Evolutionary conservation across 2,797 vertebrate species (phyloP).

Genomic region (Sebastes trivittatus): DNA sequence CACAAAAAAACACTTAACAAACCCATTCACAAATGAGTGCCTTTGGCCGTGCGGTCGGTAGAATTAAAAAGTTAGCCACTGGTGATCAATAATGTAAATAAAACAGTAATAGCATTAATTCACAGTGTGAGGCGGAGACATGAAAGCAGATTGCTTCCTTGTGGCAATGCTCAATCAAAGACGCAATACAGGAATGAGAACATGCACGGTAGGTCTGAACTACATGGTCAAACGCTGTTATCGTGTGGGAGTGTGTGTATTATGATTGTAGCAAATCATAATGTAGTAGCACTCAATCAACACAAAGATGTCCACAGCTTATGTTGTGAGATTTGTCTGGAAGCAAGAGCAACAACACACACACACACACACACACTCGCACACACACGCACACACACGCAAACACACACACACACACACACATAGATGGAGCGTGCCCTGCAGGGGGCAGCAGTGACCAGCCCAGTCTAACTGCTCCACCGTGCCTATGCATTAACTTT

Average conservation of each 20-base stretch:
- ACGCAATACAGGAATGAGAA: conserved; percentile 18
- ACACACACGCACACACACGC: neutral
- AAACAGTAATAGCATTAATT: conserved; percentile 54
- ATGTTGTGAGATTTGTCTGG: conserved; percentile 32
- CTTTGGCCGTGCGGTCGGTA: conserved; percentile 13
- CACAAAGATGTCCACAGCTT: conserved; percentile 36
- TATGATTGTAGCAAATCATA: conserved; percentile 22
- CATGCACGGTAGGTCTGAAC: neutral
- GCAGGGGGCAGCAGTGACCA: conserved; percentile 83
- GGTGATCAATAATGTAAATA: conserved; percentile 69
- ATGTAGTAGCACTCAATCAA: conserved; percentile 10
- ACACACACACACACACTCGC: neutral
- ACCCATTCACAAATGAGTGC: conserved; percentile 48
- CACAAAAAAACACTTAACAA: conserved; percentile 37
- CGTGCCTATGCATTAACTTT: conserved; percentile 69
- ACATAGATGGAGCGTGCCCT: conserved; percentile 51
- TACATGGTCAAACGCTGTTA: neutral
- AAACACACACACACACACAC: neutral
- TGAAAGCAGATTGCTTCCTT: conserved; percentile 38
- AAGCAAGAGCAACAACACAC: neutral
- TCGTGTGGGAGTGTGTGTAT: neutral
- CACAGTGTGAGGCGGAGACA: conserved; percentile 22
- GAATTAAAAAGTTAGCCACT: conserved; percentile 46
- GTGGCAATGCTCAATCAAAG: conserved; percentile 39
- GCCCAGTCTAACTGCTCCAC: conserved; percentile 43